These are phyloP conservation scores for Dicaeum eximium DNA, from an alignment of 2,113 vertebrate genomes.

Conservation along the genomic window DNA sequence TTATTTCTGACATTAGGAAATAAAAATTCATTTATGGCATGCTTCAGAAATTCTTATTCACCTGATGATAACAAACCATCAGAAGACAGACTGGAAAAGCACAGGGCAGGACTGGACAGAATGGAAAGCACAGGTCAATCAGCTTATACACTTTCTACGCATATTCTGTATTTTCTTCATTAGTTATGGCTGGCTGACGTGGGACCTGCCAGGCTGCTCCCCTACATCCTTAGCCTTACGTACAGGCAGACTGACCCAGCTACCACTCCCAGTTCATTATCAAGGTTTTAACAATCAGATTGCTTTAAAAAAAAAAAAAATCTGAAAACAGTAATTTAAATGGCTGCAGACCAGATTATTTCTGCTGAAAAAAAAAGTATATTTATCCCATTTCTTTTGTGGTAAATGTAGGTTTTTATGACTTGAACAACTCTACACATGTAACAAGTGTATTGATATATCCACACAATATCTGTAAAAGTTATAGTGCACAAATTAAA, in stretches of 20 bases:
- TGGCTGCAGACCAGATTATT: background rate
- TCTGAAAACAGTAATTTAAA: background rate
- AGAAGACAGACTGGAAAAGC: background rate
- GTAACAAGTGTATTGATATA: background rate
- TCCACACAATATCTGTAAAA: background rate
- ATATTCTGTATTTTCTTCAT: background rate
- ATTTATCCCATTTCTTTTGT: background rate
- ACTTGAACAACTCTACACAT: background rate
- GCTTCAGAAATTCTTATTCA: constrained; percentile 12
- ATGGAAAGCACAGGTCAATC: background rate
- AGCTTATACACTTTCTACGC: background rate
- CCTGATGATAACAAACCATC: background rate
- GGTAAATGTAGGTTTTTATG: background rate
- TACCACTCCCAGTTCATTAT: background rate
- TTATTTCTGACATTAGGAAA: constrained; percentile 32
- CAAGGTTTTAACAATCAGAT: background rate
- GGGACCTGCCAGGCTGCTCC: background rate
- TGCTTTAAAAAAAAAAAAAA: background rate
- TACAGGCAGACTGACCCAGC: background rate
- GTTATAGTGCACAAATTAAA: background rate
- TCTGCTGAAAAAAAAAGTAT: background rate
- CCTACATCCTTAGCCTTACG: rapidly evolving
- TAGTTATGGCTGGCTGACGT: background rate
- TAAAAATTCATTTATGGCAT: background rate
- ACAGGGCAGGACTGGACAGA: no score